Percentiles rank a stretch among this genome's conserved stretches.
Evolutionary conservation across 2,113 vertebrate genomes (phyloP).

Genomic region (Xenus cinereus): DNA sequence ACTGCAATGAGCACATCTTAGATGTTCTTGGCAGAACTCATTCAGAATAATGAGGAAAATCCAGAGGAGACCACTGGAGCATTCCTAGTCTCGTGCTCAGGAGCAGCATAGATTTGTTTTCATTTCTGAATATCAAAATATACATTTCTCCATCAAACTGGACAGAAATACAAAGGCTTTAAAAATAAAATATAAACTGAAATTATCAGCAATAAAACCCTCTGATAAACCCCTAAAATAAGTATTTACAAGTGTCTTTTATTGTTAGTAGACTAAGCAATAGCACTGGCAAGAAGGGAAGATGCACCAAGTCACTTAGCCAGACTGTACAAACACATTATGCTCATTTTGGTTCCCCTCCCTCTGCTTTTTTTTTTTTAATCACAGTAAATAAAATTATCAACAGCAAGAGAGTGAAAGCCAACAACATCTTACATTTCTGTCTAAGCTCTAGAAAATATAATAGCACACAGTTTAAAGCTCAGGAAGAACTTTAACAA

Average conservation of each 20-base stretch:
- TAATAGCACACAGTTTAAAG: background rate
- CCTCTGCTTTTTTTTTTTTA: background rate
- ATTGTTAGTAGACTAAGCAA: background rate
- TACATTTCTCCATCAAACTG: background rate
- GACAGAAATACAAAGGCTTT: background rate
- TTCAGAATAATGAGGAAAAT: background rate
- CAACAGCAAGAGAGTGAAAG: background rate
- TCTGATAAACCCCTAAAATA: background rate
- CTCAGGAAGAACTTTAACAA: background rate
- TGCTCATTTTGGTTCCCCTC: background rate
- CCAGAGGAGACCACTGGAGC: background rate
- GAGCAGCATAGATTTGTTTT: background rate
- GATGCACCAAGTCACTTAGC: background rate
- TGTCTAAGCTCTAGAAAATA: background rate
- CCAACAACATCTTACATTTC: background rate
- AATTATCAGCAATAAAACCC: background rate
- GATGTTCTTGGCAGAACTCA: background rate
- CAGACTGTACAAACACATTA: background rate
- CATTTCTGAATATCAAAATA: background rate
- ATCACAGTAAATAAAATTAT: background rate
- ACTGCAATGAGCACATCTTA: background rate
- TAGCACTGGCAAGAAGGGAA: background rate
- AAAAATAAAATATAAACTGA: background rate
- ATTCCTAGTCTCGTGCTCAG: background rate
- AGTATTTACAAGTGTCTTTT: background rate